These are phyloP conservation scores for Gavialis gangeticus DNA, from an alignment of 2,113 vertebrate species.

Conservation along the genomic window DNA sequence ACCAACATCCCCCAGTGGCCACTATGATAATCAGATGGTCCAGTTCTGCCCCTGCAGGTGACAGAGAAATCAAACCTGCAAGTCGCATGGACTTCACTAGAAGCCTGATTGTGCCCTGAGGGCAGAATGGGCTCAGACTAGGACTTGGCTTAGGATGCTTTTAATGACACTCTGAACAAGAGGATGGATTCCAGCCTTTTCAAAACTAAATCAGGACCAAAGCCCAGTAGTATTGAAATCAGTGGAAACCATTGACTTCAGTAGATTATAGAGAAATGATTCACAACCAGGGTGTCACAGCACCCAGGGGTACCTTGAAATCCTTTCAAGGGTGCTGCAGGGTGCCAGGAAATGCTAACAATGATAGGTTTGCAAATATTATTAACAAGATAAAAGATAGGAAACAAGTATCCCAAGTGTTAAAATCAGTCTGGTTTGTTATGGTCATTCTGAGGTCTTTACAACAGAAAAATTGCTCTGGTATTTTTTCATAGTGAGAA, in stretches of 20 bases:
- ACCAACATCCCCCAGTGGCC: neutral
- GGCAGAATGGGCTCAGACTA: conserved; percentile 33
- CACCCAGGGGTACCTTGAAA: no score
- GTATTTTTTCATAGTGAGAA: no score
- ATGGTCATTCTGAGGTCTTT: no score
- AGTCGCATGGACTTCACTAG: conserved; percentile 13
- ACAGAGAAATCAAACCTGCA: conserved; percentile 5
- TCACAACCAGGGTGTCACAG: no score
- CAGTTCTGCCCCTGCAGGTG: conserved; percentile 9
- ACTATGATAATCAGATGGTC: conserved; percentile 34
- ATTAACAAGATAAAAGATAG: no score
- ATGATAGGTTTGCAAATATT: no score
- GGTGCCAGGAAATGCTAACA: no score
- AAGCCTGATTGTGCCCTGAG: neutral
- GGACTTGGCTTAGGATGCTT: neutral
- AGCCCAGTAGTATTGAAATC: neutral
- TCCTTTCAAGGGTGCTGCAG: no score
- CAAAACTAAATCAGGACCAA: neutral
- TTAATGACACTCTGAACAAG: neutral
- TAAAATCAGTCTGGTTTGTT: no score
- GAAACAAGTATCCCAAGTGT: no score
- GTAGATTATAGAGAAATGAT: neutral
- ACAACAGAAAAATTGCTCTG: no score
- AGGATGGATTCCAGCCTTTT: neutral
- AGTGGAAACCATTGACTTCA: neutral